Evolutionary conservation across 2,113 vertebrate species (phyloP).

Genomic region (Leptosomus discolor): DNA sequence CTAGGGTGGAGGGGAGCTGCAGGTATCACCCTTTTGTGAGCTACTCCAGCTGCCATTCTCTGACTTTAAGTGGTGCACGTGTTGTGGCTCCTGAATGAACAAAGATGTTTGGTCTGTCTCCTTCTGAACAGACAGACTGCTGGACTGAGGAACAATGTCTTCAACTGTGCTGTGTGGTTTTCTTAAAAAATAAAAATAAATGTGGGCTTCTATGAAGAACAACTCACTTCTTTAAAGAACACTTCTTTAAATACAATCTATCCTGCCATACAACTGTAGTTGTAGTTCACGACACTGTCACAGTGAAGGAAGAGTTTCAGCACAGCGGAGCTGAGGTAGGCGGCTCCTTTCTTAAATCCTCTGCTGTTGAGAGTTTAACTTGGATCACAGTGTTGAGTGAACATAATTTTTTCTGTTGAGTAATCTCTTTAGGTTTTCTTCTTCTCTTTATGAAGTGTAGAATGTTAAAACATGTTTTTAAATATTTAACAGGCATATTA

Average conservation of each 20-base stretch:
- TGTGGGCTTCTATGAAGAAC: neutral
- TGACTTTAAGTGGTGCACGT: rapidly evolving
- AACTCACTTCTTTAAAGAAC: neutral
- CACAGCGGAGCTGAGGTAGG: neutral
- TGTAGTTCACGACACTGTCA: neutral
- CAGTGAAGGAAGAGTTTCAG: neutral
- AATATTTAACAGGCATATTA: conserved; percentile 40
- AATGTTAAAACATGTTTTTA: neutral
- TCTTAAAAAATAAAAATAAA: neutral
- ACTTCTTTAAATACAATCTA: neutral
- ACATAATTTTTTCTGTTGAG: neutral
- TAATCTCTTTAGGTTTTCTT: conserved; percentile 5
- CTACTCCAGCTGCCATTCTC: neutral
- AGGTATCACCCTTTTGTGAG: neutral
- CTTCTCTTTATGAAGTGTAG: conserved; percentile 1
- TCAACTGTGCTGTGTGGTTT: neutral
- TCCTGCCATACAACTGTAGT: neutral
- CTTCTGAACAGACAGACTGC: neutral
- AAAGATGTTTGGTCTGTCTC: neutral
- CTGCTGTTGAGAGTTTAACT: neutral
- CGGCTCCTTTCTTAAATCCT: neutral
- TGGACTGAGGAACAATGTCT: neutral
- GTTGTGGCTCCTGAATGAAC: neutral
- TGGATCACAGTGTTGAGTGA: neutral
- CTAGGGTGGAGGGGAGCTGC: neutral